phyloP scores from a whole-genome alignment of 2,888 invertebrate genomes.

The Calameuta pallipes region DNA sequence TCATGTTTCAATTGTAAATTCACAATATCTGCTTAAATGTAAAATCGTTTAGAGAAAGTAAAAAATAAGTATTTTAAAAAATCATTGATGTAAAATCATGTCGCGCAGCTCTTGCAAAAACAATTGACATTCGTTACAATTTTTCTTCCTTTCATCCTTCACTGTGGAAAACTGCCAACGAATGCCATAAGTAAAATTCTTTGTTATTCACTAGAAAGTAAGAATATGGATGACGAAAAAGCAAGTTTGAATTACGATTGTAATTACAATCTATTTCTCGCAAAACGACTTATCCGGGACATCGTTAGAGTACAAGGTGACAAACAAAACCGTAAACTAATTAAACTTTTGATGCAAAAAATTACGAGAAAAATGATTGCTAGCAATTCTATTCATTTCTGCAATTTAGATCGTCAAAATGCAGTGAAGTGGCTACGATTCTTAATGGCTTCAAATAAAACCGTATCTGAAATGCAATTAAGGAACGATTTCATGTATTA shows the following conservation, averaged over 20 bases:
- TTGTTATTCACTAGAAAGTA: not conserved
- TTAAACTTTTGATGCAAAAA: conserved; percentile 1
- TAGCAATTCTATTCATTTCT: not conserved
- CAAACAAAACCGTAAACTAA: not conserved
- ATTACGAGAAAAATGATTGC: not conserved
- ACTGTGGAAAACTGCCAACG: not conserved
- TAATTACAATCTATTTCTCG: conserved; percentile 69
- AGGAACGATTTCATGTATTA: conserved; percentile 70
- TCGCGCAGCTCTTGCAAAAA: not conserved
- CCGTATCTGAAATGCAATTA: conserved; percentile 68
- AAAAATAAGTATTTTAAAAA: not conserved
- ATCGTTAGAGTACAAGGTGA: conserved; percentile 55
- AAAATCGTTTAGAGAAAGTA: not conserved
- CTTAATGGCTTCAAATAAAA: conserved; percentile 65
- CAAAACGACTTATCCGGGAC: conserved; percentile 66
- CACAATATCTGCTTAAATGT: not conserved
- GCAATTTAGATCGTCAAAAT: conserved; percentile 64
- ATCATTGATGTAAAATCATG: not conserved
- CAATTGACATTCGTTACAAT: not conserved
- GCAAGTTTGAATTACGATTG: conserved; percentile 65
- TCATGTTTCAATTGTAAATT: not conserved
- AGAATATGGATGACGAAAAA: conserved; percentile 34
- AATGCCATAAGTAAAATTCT: not conserved
- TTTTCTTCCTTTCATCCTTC: not conserved
- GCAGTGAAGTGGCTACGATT: conserved; percentile 69